These are phyloP conservation scores for Drosophila tani DNA, from an alignment of 1,140 invertebrate species.

Conservation along the genomic window DNA sequence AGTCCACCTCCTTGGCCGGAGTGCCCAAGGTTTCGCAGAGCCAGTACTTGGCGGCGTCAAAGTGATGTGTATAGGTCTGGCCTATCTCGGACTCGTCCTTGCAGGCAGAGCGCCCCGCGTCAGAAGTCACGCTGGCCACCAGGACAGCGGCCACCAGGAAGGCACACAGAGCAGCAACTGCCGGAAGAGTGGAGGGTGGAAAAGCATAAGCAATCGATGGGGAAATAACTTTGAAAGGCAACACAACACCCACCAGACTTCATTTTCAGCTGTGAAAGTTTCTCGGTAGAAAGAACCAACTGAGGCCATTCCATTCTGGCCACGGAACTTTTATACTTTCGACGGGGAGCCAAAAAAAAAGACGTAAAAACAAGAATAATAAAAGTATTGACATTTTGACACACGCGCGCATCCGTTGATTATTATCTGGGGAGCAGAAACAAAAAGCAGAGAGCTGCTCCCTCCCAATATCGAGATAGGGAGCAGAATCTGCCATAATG, in stretches of 20 bases:
- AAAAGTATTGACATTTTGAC: slow-evolving; percentile 56
- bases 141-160: slow-evolving; percentile 52
- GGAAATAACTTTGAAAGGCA: slow-evolving; percentile 17
- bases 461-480: slow-evolving; percentile 18
- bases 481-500: slow-evolving; percentile 7
- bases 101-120: slow-evolving; percentile 76
- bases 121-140: slow-evolving; percentile 41
- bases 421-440: slow-evolving; percentile 49
- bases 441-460: slow-evolving; percentile 1
- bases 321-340: slow-evolving; percentile 63
- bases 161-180: slow-evolving; percentile 52
- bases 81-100: slow-evolving; percentile 70
- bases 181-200: slow-evolving; percentile 20
- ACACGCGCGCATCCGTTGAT: slow-evolving; percentile 69
- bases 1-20: slow-evolving; percentile 70
- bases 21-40: slow-evolving; percentile 64
- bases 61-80: slow-evolving; percentile 72
- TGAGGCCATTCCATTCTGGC: slow-evolving; percentile 37
- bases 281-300: slow-evolving; percentile 44
- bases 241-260: slow-evolving; percentile 61
- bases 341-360: slow-evolving; percentile 13
- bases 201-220: slow-evolving; percentile 8
- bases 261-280: slow-evolving; percentile 63
- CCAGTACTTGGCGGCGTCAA: slow-evolving; percentile 81
- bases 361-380: slow-evolving; percentile 30